These are phyloP conservation scores for Anneissia japonica DNA, from an alignment of 35 echinoderm and acorn worm genomes.

Conservation along the genomic window DNA sequence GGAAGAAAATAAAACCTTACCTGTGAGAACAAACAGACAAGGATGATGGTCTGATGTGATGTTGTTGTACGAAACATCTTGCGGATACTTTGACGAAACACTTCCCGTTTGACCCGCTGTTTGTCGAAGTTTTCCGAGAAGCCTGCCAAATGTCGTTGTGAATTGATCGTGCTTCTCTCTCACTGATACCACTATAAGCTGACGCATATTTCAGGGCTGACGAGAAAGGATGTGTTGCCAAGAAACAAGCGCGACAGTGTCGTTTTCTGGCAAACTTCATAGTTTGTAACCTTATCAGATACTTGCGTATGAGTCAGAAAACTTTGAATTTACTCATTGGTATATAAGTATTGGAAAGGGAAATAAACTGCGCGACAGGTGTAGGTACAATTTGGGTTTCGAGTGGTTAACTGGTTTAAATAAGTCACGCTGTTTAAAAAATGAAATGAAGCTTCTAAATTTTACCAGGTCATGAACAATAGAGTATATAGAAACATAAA, in stretches of 20 bases:
- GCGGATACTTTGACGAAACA: not conserved
- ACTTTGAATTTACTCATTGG: not conserved
- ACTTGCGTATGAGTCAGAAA: not conserved
- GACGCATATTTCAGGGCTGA: not conserved
- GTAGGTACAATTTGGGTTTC: not conserved
- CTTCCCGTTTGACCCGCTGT: not conserved
- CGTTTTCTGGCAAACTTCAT: not conserved
- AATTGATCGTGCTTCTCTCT: not conserved
- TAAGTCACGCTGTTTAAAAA: too few species aligned
- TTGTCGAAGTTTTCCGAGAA: too few species aligned
- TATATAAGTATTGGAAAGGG: not conserved
- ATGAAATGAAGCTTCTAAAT: too few species aligned
- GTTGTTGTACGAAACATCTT: not conserved
- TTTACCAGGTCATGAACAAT: too few species aligned
- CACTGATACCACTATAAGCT: not conserved
- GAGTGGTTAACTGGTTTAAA: too few species aligned
- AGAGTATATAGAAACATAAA: too few species aligned
- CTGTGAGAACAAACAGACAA: not conserved
- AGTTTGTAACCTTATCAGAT: not conserved
- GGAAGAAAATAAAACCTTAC: not conserved
- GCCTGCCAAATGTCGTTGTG: not conserved
- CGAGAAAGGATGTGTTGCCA: not conserved
- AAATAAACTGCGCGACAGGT: not conserved
- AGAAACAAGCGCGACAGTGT: not conserved
- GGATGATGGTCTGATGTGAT: not conserved